A percentile compares a stretch with the other conserved stretches of the same genome.
Conservation (phyloP, 2,797 vertebrate species). For the Gobio occitaniae region DNA sequence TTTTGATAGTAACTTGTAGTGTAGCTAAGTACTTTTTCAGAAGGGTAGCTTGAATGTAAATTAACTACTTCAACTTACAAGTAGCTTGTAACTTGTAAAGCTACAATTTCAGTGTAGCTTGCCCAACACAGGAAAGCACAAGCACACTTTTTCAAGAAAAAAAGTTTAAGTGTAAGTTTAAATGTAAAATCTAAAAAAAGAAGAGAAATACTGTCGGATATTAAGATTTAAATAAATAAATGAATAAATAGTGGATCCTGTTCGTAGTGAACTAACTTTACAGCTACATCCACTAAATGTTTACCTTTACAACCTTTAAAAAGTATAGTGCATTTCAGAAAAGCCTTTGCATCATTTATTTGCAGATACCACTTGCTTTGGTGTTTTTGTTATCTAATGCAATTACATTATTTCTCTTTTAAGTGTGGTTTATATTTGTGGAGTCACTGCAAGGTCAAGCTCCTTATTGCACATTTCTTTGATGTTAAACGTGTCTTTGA, state of each 20-base stretch:
- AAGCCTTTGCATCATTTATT: neutral
- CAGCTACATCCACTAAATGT: neutral
- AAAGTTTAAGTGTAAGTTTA: neutral
- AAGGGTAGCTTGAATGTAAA: too few relatives aligned
- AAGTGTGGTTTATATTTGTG: neutral
- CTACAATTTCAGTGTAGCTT: too few relatives aligned
- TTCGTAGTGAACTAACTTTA: neutral
- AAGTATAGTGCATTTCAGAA: neutral
- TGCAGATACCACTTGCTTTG: neutral
- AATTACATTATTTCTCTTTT: neutral
- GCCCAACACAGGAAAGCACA: neutral
- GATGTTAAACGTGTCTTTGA: neutral
- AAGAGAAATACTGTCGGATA: too few relatives aligned
- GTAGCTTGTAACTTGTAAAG: too few relatives aligned
- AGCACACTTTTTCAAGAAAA: neutral
- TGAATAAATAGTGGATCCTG: neutral
- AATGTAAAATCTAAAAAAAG: neutral
- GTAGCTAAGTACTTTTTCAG: too few relatives aligned
- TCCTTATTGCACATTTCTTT: neutral
- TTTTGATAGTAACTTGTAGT: too few relatives aligned
- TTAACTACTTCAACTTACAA: too few relatives aligned
- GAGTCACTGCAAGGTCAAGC: too few relatives aligned
- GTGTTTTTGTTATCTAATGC: neutral
- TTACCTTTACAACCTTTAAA: neutral
- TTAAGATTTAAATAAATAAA: neutral